Base-by-base conservation (phyloP, 2,797 vertebrate species). In the Anniella stebbinsi region DNA sequence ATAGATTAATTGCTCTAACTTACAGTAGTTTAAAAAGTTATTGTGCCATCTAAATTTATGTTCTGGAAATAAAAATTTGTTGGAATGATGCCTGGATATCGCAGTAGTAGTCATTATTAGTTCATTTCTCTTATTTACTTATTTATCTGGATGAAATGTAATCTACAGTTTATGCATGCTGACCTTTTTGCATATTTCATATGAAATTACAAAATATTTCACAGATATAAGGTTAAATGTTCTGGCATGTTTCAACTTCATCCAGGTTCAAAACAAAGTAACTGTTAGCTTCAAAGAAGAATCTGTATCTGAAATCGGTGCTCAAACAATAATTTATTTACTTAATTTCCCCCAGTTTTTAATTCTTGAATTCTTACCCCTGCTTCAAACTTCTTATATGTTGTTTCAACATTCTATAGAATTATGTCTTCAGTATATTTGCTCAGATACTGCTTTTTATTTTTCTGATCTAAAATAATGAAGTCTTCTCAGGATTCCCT, bases 1-100 rank as follows among this genome's bases (percentile, higher is more conserved):
- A 93, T 82, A 6, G 30, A 36, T 89, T 95, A 94, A 93, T 94
- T 66, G 92, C 93, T 90, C n/a, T 89, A 91, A 89, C 87, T 92
- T 72, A 51, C 87, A 85, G 45, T 88, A 88, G 77, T 95, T 97
- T 96, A 95, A 95, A 96, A 95, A 96, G 95, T 96, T 91, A 93
- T 78, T 88, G 84, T 41, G 33, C 87, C 93, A 93, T 87, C 92
- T 95, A 90, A 95, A 97, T 87, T 9, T 81, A 89, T 95, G 66
- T 84, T 95, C 87, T 95, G 93, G 94, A 93, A 95, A 80, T 80
- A 78, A 95, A 94, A 93, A 90, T 73, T 86, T 91, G 90, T 95
- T 94, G 90, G 83, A 94, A 90, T 92, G 90, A 94, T 92, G 92
- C 91, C 84, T 88, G 93, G 89, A 92, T 92, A 91, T 63, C 86